phyloP scores from a whole-genome alignment of 2,888 invertebrate species.

The Philhelius pedissequus region DNA sequence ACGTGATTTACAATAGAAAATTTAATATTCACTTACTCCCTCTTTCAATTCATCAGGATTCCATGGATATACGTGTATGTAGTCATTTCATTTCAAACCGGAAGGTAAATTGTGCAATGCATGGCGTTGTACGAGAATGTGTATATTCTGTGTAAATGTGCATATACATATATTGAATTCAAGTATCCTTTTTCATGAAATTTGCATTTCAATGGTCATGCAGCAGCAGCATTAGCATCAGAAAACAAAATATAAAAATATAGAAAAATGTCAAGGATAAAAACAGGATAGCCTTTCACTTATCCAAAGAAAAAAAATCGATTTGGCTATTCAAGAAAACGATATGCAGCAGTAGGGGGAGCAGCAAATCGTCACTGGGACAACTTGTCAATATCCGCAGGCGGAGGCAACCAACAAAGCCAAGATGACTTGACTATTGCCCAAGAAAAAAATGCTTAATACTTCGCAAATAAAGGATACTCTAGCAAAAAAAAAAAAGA shows the following conservation, averaged over 20 bases:
- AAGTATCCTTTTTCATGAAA: slow-evolving; percentile 38
- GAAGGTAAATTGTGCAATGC: background rate
- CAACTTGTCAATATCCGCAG: slow-evolving; percentile 40
- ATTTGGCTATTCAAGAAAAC: slow-evolving; percentile 25
- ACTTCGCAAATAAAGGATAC: slow-evolving; percentile 44
- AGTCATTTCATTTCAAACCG: too few species aligned
- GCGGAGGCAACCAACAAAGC: slow-evolving; percentile 14
- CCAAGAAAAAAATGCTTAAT: slow-evolving; percentile 39
- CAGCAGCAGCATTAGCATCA: slow-evolving; percentile 3
- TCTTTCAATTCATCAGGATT: background rate
- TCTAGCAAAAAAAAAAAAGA: background rate
- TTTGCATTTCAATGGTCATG: slow-evolving; percentile 59
- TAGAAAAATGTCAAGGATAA: slow-evolving; percentile 26
- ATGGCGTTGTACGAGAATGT: background rate
- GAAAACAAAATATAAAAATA: background rate
- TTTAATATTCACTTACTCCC: slow-evolving; percentile 51
- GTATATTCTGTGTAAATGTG: background rate
- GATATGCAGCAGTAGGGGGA: background rate
- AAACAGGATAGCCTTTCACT: background rate
- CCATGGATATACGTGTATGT: background rate
- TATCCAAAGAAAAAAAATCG: slow-evolving; percentile 32
- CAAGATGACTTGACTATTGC: slow-evolving; percentile 6
- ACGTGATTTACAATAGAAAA: slow-evolving; percentile 59
- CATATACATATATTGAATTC: background rate
- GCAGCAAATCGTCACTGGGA: slow-evolving; percentile 6